phyloP scores from a whole-genome alignment of 2,113 vertebrate species.

The Antigone vipio region DNA sequence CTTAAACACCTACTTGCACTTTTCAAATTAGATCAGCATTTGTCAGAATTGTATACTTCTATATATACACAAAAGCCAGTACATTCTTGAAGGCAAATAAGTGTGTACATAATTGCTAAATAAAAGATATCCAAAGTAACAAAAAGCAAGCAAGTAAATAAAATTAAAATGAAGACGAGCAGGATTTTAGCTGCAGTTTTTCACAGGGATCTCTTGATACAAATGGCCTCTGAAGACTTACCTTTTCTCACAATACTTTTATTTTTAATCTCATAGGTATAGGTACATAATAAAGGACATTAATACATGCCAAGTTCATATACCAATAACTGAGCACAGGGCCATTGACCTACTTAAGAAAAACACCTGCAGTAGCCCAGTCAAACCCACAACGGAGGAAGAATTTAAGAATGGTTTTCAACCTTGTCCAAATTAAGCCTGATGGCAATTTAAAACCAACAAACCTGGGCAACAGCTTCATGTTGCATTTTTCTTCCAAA shows the following conservation, averaged over 20 bases:
- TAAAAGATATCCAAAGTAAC: neutral
- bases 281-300: neutral
- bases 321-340: neutral
- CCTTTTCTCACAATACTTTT: neutral
- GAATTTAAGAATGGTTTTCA: neutral
- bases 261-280: neutral
- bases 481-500: neutral
- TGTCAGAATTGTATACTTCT: neutral
- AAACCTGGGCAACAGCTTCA: neutral
- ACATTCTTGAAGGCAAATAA: neutral
- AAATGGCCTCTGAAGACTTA: neutral
- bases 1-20: neutral
- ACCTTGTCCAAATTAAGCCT: neutral
- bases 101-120: neutral
- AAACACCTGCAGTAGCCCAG: neutral
- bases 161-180: neutral
- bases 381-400: neutral
- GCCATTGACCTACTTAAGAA: neutral
- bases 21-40: neutral
- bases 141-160: neutral
- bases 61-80: neutral
- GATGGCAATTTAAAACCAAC: neutral
- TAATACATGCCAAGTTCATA: neutral
- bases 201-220: neutral
- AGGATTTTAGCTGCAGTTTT: neutral